Percentiles rank a stretch among this genome's conserved stretches.
Conservation (phyloP, 30 jellyfish, hydroid and myxozoan genomes). For the Aurelia aurita complex sp. Pacific region DNA sequence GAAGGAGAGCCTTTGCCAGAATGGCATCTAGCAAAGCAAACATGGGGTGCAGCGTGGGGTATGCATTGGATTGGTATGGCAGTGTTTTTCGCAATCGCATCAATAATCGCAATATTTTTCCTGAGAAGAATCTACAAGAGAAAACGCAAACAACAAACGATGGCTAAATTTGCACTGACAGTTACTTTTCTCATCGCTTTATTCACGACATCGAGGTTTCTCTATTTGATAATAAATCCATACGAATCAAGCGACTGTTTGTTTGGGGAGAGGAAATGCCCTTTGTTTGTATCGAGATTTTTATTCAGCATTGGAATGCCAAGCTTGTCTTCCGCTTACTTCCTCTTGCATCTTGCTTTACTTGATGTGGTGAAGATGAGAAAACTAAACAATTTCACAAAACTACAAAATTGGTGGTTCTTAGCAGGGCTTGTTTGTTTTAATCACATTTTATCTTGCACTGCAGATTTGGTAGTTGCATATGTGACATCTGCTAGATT, state of each 20-base stretch:
- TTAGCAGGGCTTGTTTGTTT: slow-evolving; percentile 32
- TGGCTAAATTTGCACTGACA: slow-evolving; percentile 57
- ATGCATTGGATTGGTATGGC: slow-evolving; percentile 78
- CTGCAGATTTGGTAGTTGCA: slow-evolving; percentile 66
- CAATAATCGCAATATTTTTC: slow-evolving; percentile 25
- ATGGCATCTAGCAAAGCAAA: slow-evolving; percentile 50
- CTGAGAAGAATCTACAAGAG: slow-evolving; percentile 36
- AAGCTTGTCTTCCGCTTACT: slow-evolving; percentile 64
- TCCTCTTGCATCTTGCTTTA: slow-evolving; percentile 66
- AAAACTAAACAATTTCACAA: slow-evolving; percentile 25
- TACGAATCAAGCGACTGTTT: slow-evolving; percentile 70
- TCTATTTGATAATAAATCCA: slow-evolving; percentile 69
- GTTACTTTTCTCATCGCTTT: slow-evolving; percentile 29
- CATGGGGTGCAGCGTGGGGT: slow-evolving; percentile 79
- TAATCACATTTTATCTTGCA: slow-evolving; percentile 41
- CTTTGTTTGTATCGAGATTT: slow-evolving; percentile 48
- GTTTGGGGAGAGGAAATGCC: slow-evolving; percentile 64
- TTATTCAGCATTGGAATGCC: slow-evolving; percentile 78
- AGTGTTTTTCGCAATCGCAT: slow-evolving; percentile 30
- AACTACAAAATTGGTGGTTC: slow-evolving; percentile 65
- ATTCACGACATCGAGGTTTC: slow-evolving; percentile 39
- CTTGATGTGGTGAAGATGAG: slow-evolving; percentile 59
- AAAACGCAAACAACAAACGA: slow-evolving; percentile 23
- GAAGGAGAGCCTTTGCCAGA: slow-evolving; percentile 74
- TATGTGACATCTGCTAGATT: slow-evolving; percentile 32